phyloP scores from a whole-genome alignment of 2,797 vertebrate genomes.

The Apogon talboti region DNA sequence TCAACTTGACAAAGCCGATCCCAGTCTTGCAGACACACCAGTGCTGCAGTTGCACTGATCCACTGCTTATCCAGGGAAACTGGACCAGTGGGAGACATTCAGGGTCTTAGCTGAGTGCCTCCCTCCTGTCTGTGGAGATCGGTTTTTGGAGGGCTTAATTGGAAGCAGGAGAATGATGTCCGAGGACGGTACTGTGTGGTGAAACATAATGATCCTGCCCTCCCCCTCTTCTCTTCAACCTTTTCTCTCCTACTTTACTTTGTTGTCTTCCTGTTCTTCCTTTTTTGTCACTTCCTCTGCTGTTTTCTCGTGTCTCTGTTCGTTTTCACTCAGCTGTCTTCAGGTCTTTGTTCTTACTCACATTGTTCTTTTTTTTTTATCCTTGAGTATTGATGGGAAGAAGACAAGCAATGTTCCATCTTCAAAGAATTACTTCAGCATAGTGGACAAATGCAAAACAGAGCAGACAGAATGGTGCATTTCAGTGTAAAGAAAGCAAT shows the following conservation, averaged over 20 bases:
- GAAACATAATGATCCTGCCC: conserved; percentile 65
- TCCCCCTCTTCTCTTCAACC: conserved; percentile 25
- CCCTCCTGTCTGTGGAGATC: conserved; percentile 60
- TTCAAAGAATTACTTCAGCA: neutral
- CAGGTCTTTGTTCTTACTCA: neutral
- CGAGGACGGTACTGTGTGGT: conserved; percentile 48
- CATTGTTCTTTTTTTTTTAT: neutral
- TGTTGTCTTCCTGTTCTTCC: conserved; percentile 36
- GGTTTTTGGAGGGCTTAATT: conserved; percentile 78
- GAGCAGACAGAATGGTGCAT: conserved; percentile 1
- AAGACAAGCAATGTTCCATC: neutral
- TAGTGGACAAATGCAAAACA: conserved; percentile 14
- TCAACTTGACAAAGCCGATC: conserved; percentile 60
- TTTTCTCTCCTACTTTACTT: conserved; percentile 29
- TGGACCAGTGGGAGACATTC: conserved; percentile 78
- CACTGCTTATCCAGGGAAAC: conserved; percentile 77
- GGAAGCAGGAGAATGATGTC: conserved; percentile 71
- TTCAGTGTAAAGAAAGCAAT: conserved; percentile 6
- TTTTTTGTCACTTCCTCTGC: conserved; percentile 6
- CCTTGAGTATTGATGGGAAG: neutral
- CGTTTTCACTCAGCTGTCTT: conserved; percentile 9
- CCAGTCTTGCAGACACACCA: conserved; percentile 49
- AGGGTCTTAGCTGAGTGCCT: conserved; percentile 69
- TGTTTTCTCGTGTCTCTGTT: neutral
- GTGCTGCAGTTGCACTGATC: conserved; percentile 60